Base-by-base conservation (phyloP, 2,797 vertebrate genomes). In the Xiphophorus birchmanni region DNA sequence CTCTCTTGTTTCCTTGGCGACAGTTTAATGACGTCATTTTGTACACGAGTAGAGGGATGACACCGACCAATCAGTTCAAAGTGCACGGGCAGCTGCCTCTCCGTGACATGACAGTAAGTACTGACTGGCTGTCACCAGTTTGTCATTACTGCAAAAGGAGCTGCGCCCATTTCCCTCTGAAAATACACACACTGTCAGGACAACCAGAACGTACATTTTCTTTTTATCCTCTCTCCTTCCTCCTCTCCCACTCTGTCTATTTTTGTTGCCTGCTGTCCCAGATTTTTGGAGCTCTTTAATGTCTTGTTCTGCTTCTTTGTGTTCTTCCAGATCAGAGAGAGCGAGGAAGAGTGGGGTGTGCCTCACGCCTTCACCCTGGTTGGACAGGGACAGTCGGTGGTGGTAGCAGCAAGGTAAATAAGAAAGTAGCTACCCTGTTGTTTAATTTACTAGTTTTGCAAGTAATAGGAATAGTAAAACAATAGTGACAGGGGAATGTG, bases 291-390 rank as follows among this genome's bases (percentile, higher is more conserved):
- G 35, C 58, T 84, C 82, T 87, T 80, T 89, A 79, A 91, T 88
- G 82, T 89, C 78, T 88, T 87, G 44, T 88, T 86, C 81, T 81
- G 78, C 88, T 81, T 89, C 67, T 89, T 75, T 81, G 67, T 86
- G 69, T 84, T 84, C 79, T 83, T 88, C 81, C 92, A 99, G 98
- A 96, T 99, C 83, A 96, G 97, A 95, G 97, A 97, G 90, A 99
- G 98, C 50, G 98, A 99, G 88, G 98, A 98, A 0, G 98, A 99
- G 91, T 99, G 98, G 98, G 98, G 98, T 0, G 97, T 99, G 81
- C 97, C 98, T 74, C 96, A 99, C 79, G 98, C 97, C 90, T 97
- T 99, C 85, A 99, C 98, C 0, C 89, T 99, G 76, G 96, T 96
- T 58, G 97, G 97, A 87, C 96, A 97, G 90, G 97, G 95, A 44